Evolutionary conservation across 2,797 vertebrate genomes (phyloP).

Genomic region (Cottoperca gobio): DNA sequence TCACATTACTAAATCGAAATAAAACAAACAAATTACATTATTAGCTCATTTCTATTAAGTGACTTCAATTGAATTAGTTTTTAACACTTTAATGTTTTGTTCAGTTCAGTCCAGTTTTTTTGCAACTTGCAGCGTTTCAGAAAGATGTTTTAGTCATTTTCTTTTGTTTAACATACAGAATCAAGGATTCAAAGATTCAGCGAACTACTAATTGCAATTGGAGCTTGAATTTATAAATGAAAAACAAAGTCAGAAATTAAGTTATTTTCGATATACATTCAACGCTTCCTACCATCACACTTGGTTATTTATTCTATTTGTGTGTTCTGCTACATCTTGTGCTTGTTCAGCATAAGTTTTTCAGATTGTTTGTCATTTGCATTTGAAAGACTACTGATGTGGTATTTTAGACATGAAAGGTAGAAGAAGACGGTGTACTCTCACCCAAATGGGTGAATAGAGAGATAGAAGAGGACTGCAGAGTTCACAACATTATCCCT

Average conservation of each 20-base stretch:
- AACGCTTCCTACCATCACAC: not conserved
- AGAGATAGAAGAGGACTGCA: slow-evolving; percentile 15
- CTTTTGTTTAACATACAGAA: not conserved
- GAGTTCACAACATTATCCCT: slow-evolving; percentile 37
- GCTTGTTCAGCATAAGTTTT: not conserved
- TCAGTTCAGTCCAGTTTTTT: too few species aligned
- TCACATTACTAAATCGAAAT: too few species aligned
- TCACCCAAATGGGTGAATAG: slow-evolving; percentile 5
- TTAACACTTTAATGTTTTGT: too few species aligned
- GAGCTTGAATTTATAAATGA: not conserved
- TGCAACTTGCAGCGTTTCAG: too few species aligned
- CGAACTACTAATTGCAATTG: not conserved
- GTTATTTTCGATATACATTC: not conserved
- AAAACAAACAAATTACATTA: too few species aligned
- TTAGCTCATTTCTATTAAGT: too few species aligned
- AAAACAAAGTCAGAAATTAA: not conserved
- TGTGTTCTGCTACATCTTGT: not conserved
- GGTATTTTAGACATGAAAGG: slow-evolving; percentile 19
- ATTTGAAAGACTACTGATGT: slow-evolving; percentile 31
- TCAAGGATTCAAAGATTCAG: not conserved
- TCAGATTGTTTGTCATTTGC: slow-evolving; percentile 27
- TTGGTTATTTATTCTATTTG: not conserved
- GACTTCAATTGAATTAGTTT: too few species aligned
- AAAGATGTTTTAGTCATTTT: not conserved
- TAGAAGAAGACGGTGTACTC: slow-evolving; percentile 29